Evolutionary conservation across 37 sponge, comb jelly and placozoan species (phyloP), one percentile per base, ranked within the genome.

Genomic region (Spongilla lacustris): DNA sequence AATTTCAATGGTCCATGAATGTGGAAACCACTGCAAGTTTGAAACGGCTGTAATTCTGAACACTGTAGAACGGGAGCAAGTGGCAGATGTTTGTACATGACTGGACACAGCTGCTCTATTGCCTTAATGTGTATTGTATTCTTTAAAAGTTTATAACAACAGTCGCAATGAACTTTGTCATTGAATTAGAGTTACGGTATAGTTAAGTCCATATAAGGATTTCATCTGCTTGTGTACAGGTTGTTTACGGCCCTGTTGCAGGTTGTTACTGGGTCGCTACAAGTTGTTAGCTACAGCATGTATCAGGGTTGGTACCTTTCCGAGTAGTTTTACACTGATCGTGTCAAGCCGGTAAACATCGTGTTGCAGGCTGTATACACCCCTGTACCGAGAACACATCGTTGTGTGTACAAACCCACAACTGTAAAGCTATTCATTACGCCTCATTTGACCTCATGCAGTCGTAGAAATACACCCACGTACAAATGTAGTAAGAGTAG

Each of bases 1-100:
- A 80, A 86, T 46, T 86, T 71, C 28, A 50, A 81, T 69, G 84
- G 71, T 28, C 86, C 86, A 24, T 46, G 46, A 25, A 23, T 21
- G 79, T 68, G 30, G 87, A 67, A 26, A 70, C 28, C 33, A 86
- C 84, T 25, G 80, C 72, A 28, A 80, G 66, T 27, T 69, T 68
- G 24, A 71, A 28, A n/a, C 32, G 67, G 81, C n/a, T 31, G 31
- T 25, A 28, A 29, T 73, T 35, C 31, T 50, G 81, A 50, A 86
- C 73, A 58, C 58, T 58, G 58, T 58, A 58, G 58, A 58, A 58
- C 21, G 58, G 58, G 58, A 58, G 58, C 58, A 58, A 58, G 58
- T 58, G 58, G 58, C 58, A 58, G 58, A 58, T 58, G 58, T 58
- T 58, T 58, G 14, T 58, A 58, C 58, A 58, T 58, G 58, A 17